Base-by-base conservation (phyloP, 2,888 invertebrate genomes). In the Cylindroiulus punctatus region DNA sequence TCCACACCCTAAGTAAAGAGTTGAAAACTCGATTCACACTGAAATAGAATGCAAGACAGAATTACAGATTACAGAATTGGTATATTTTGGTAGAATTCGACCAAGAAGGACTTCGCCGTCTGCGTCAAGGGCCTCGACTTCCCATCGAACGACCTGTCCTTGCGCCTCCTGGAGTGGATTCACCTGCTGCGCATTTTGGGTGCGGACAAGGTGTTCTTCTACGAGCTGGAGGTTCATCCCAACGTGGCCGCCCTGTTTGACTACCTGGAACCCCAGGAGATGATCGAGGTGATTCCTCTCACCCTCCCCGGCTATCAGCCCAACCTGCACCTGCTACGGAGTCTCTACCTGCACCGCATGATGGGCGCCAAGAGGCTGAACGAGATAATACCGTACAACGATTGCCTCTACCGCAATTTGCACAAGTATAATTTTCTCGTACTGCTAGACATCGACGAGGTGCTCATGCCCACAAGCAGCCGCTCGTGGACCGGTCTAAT, bases 101-200 rank as follows among this genome's bases (percentile, higher is more conserved):
- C 94, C 89, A 90, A 90, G 87, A 94, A 95, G 89, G 94, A 95
- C 40, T 97, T 97, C 90, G 97, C 97, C 0, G 97, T 97, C 2
- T 97, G 97, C 91, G 97, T 97, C 32, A 97, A 97, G 91, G 98
- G 98, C 0, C 92, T 98, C 86, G 97, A 98, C 91, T 98, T 98
- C 90, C 93, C 96, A 2, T 96, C 97, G 91, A 22, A 12, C 17
- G 98, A 98, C 91, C 91, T 97, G 0, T 97, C 97, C 0, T 96
- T 96, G 22, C 93, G 97, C 3, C 92, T 98, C 36, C 94, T 98
- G 84, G 98, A 98, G 91, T 98, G 98, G 98, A 95, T 98, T 89
- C 98, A 98, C 91, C 92, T 97, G 88, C 92, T 98, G 47, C 94
- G 94, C 42, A 92, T 97, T 57, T 92, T 98, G 84, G 98, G 98